Evolutionary conservation across 2,113 vertebrate genomes (phyloP).

Genomic region (Spea bombifrons): DNA sequence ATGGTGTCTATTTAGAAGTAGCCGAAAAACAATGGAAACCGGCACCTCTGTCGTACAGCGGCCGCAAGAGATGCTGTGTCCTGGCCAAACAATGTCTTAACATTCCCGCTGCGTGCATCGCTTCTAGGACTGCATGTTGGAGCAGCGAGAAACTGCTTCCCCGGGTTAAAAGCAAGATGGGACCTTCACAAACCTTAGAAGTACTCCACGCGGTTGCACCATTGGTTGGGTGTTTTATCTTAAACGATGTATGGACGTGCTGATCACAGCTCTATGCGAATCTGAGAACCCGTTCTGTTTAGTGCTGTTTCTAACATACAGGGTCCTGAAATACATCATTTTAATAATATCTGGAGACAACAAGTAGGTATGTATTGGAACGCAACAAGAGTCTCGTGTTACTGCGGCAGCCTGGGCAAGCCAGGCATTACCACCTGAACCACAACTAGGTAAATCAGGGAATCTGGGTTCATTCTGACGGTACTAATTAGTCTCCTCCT

Average conservation of each 20-base stretch:
- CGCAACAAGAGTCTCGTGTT: not conserved
- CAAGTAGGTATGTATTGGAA: not conserved
- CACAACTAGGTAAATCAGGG: constrained; percentile 5
- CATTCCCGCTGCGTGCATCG: constrained; percentile 17
- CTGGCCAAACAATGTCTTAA: not conserved
- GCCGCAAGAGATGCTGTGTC: not conserved
- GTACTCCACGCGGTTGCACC: not conserved
- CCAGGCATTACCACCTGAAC: constrained; percentile 2
- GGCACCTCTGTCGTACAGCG: constrained; percentile 5
- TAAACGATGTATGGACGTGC: not conserved
- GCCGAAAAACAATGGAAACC: constrained; percentile 1
- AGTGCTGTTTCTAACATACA: not conserved
- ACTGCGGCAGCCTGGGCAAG: not conserved
- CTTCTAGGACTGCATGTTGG: not conserved
- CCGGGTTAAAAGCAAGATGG: not conserved
- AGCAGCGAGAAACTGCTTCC: not conserved
- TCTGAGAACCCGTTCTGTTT: not conserved
- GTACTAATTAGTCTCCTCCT: constrained; percentile 31
- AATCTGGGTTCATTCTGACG: constrained; percentile 4
- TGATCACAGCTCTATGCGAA: not conserved
- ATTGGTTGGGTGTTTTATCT: not conserved
- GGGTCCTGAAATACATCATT: not conserved
- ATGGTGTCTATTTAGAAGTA: not conserved
- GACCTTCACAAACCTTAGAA: not conserved
- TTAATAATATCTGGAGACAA: not conserved